phyloP scores from a whole-genome alignment of 2,797 vertebrate species.

The Fratercula arctica region DNA sequence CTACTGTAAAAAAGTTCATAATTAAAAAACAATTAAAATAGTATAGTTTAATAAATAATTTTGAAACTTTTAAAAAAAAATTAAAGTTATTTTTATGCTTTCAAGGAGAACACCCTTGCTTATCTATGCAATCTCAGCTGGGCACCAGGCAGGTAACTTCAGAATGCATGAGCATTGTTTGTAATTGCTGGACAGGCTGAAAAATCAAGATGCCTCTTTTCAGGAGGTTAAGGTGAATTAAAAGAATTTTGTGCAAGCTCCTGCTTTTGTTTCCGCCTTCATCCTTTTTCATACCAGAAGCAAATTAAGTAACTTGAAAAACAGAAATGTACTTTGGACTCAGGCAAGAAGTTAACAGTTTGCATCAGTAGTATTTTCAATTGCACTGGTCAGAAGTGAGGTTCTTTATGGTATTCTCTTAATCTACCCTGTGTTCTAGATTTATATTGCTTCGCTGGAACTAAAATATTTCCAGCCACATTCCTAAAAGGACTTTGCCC shows the following conservation, averaged over 20 bases:
- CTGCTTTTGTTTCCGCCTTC: constrained; percentile 26
- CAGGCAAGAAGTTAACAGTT: neutral
- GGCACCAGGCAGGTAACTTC: neutral
- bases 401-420: neutral
- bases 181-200: neutral
- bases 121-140: neutral
- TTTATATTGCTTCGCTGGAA: constrained; percentile 26
- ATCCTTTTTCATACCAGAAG: neutral
- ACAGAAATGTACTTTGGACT: neutral
- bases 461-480: neutral
- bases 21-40: constrained; percentile 10
- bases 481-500: neutral
- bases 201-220: constrained; percentile 17
- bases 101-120: neutral
- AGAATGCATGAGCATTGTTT: neutral
- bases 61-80: neutral
- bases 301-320: constrained; percentile 8
- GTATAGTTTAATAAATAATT: neutral
- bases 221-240: constrained; percentile 28
- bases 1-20: neutral
- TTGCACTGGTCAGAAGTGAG: constrained; percentile 4
- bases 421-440: constrained; percentile 6
- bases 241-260: constrained; percentile 32
- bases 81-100: neutral
- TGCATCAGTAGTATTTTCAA: neutral